These are phyloP conservation scores for Protophormia terraenovae DNA, from an alignment of 2,888 invertebrate species.

Conservation along the genomic window DNA sequence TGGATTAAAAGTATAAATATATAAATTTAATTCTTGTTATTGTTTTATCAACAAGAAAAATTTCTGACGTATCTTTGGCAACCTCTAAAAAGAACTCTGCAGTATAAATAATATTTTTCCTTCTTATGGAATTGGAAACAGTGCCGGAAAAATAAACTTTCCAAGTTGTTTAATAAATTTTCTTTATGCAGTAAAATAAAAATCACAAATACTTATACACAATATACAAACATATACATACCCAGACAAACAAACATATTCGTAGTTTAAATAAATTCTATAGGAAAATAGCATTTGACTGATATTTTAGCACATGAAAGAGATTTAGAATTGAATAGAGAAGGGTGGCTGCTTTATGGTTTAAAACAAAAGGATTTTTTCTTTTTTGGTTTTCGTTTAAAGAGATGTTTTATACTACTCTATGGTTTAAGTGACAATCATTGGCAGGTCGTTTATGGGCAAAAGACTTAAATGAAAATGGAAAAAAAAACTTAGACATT, in stretches of 20 bases:
- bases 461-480: constrained; percentile 32
- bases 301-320: constrained; percentile 17
- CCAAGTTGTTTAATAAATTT: constrained; percentile 39
- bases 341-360: constrained; percentile 27
- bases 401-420: constrained; percentile 2
- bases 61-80: too few relatives aligned
- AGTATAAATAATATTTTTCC: not conserved
- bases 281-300: constrained; percentile 3
- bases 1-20: not conserved
- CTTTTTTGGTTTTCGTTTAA: not conserved
- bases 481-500: not conserved
- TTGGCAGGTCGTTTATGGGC: constrained; percentile 65
- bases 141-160: not conserved
- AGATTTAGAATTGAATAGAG: constrained; percentile 26
- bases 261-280: not conserved
- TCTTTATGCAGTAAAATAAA: constrained; percentile 36
- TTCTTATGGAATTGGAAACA: not conserved
- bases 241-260: not conserved
- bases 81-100: too few relatives aligned
- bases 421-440: constrained; percentile 63
- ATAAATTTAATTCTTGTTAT: too few relatives aligned
- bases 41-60: too few relatives aligned
- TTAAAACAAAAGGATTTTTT: constrained; percentile 48
- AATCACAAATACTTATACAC: constrained; percentile 3
- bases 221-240: constrained; percentile 16